These are phyloP conservation scores for Hirtodrosophila duncani DNA, from an alignment of 2,888 invertebrate species.

Conservation along the genomic window DNA sequence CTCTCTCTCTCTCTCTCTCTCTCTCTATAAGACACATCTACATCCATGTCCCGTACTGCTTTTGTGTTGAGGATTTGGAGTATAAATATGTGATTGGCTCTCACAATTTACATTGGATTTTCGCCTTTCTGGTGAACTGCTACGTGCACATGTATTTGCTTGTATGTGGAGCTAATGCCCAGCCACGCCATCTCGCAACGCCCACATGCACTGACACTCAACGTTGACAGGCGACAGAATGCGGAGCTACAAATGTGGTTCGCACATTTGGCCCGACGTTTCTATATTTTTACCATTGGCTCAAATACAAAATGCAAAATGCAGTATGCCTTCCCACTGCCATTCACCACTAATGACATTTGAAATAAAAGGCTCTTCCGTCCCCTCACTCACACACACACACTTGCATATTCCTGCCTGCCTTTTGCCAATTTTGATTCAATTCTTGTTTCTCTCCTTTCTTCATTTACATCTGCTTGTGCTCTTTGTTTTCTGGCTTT, in stretches of 20 bases:
- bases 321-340: slow-evolving; percentile 62
- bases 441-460: slow-evolving; percentile 2
- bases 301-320: slow-evolving; percentile 50
- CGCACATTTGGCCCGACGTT: slow-evolving; percentile 66
- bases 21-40: too few species aligned
- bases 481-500: slow-evolving; percentile 2
- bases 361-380: slow-evolving; percentile 32
- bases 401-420: not conserved
- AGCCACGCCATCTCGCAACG: not conserved
- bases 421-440: slow-evolving; percentile 1
- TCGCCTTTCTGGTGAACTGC: slow-evolving; percentile 17
- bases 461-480: slow-evolving; percentile 1
- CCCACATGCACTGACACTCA: slow-evolving; percentile 17
- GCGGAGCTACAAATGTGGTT: slow-evolving; percentile 64
- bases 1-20: too few species aligned
- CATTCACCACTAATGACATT: slow-evolving; percentile 61
- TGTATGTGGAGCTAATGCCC: not conserved
- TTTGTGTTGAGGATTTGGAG: too few species aligned
- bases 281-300: slow-evolving; percentile 53
- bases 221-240: slow-evolving; percentile 59
- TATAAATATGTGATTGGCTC: too few species aligned
- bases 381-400: not conserved
- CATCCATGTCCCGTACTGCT: too few species aligned
- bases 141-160: not conserved
- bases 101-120: slow-evolving; percentile 19